A percentile compares a stretch with the other conserved stretches of the same genome.
Evolutionary conservation across 2,888 invertebrate genomes (phyloP).

Genomic region (Drosophila helvetica): DNA sequence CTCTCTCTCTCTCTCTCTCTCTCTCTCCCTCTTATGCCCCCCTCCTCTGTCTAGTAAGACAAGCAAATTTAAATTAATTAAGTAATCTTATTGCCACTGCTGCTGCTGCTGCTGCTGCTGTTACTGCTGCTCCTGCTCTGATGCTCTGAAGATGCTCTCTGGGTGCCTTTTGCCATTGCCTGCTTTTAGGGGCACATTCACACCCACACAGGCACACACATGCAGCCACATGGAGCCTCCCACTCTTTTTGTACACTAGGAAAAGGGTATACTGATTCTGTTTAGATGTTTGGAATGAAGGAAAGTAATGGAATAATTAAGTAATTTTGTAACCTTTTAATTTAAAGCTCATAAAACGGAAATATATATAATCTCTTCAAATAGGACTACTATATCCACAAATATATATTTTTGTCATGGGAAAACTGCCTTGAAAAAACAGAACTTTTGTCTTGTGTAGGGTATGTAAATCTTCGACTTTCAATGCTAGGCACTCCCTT

Average conservation of each 20-base stretch:
- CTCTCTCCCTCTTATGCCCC: neutral
- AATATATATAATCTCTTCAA: too few relatives aligned
- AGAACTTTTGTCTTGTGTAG: accelerated
- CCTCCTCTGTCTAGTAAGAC: slow-evolving; percentile 39
- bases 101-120: slow-evolving; percentile 14
- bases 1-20: slow-evolving; percentile 37
- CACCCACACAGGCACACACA: slow-evolving; percentile 14
- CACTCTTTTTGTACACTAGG: slow-evolving; percentile 39
- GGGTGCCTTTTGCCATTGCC: slow-evolving; percentile 52
- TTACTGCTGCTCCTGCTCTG: slow-evolving; percentile 5
- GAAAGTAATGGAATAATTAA: neutral
- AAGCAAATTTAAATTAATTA: slow-evolving; percentile 77
- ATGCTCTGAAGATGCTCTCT: slow-evolving; percentile 17
- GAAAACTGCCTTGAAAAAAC: too few relatives aligned
- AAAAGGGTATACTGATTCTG: neutral
- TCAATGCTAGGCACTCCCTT: neutral
- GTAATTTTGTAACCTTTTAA: too few relatives aligned
- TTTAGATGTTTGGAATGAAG: neutral
- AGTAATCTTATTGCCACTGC: slow-evolving; percentile 71
- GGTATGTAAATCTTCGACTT: neutral
- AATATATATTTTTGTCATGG: neutral
- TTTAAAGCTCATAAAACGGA: too few relatives aligned
- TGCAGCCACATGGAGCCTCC: neutral
- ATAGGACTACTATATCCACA: too few relatives aligned
- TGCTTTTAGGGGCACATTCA: slow-evolving; percentile 56